phyloP scores from a whole-genome alignment of 2,113 vertebrate genomes.

The pig (Sus scrofa) region T2T-Sscrofa CM000814.6:64026501-64027000 shows the following conservation, averaged over 20 bases:
- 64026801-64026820: background rate
- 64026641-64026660: too few relatives aligned
- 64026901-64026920: background rate
- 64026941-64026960: background rate
- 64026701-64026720: background rate
- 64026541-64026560: too few relatives aligned
- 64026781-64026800: background rate
- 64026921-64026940: background rate
- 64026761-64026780: background rate
- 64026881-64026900: background rate
- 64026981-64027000: background rate
- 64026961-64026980: background rate
- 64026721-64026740: too few relatives aligned
- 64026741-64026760: background rate
- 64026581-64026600: too few relatives aligned
- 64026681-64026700: rapidly evolving
- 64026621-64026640: too few relatives aligned
- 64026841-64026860: background rate
- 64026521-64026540: too few relatives aligned
- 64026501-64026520: too few relatives aligned
- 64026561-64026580: too few relatives aligned
- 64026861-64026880: background rate
- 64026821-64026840: background rate
- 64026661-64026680: background rate
- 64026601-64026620: too few relatives aligned